These are phyloP conservation scores for Galerucella nymphaeae DNA, from an alignment of 2,888 invertebrate species.

Conservation along the genomic window DNA sequence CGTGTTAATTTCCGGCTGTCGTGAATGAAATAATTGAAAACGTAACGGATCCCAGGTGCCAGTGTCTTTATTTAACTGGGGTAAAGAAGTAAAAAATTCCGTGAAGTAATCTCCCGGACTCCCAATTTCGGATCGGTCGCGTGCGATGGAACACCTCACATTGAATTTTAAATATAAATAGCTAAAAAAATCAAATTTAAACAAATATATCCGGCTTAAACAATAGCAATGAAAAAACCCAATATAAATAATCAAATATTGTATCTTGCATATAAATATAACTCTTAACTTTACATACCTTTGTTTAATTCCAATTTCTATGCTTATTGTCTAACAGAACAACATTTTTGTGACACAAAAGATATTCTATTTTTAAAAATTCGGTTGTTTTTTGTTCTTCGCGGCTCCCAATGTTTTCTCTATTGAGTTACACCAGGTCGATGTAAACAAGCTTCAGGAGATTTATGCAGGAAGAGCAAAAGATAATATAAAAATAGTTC, in stretches of 20 bases:
- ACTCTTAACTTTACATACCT: neutral
- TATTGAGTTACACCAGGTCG: slow-evolving; percentile 15
- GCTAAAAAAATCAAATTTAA: too few species aligned
- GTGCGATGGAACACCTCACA: too few species aligned
- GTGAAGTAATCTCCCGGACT: too few species aligned
- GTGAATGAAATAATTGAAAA: too few species aligned
- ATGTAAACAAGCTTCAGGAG: slow-evolving; percentile 6
- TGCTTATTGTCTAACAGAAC: neutral
- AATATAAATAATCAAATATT: neutral
- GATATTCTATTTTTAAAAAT: neutral
- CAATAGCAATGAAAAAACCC: neutral
- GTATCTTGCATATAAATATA: neutral
- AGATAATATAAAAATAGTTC: neutral
- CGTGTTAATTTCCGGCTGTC: too few species aligned
- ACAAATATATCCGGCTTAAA: neutral
- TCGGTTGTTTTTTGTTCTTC: slow-evolving; percentile 13
- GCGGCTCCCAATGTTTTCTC: slow-evolving; percentile 19
- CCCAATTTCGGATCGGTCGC: too few species aligned
- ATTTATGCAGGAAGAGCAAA: slow-evolving; percentile 1
- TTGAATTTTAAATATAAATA: too few species aligned
- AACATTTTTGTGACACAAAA: neutral
- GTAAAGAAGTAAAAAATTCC: too few species aligned
- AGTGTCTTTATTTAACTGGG: too few species aligned
- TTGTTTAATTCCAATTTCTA: neutral
- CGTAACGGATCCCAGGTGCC: too few species aligned